Evolutionary conservation across 2,113 vertebrate genomes (phyloP).

Genomic region (Morone chrysops): DNA sequence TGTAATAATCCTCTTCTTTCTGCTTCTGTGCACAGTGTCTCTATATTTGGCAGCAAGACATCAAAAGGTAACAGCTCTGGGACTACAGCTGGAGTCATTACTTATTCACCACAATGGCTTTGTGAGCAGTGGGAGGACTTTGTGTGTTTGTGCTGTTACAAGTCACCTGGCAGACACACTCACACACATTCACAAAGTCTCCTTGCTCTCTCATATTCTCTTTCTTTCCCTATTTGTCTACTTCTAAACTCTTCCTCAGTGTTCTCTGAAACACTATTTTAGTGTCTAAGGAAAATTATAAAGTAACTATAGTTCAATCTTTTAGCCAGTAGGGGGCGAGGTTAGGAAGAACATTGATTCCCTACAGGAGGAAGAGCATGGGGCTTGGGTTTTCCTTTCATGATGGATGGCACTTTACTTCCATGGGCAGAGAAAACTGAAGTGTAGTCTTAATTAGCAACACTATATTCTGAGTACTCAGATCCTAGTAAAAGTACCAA

Average conservation of each 20-base stretch:
- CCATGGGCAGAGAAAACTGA: not conserved
- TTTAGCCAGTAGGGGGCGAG: constrained; percentile 14
- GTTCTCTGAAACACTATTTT: not conserved
- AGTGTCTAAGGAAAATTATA: not conserved
- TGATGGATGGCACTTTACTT: not conserved
- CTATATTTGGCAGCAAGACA: constrained; percentile 57
- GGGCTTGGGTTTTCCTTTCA: not conserved
- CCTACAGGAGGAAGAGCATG: not conserved
- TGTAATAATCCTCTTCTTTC: constrained; percentile 43
- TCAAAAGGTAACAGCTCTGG: constrained; percentile 46
- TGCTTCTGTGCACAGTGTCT: constrained; percentile 11
- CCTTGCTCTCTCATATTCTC: not conserved
- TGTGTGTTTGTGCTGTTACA: constrained; percentile 18
- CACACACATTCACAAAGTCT: not conserved
- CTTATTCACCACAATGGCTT: constrained; percentile 64
- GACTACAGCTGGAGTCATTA: constrained; percentile 63
- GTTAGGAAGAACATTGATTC: not conserved
- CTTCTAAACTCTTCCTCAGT: not conserved
- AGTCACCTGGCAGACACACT: constrained; percentile 23
- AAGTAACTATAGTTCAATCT: not conserved
- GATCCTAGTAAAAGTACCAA: not conserved
- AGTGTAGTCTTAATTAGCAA: not conserved
- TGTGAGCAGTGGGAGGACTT: constrained; percentile 32
- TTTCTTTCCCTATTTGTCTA: not conserved
- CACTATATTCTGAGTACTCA: not conserved